These are phyloP conservation scores for Diorhabda elongata DNA, from an alignment of 1,140 invertebrate species.

Conservation along the genomic window DNA sequence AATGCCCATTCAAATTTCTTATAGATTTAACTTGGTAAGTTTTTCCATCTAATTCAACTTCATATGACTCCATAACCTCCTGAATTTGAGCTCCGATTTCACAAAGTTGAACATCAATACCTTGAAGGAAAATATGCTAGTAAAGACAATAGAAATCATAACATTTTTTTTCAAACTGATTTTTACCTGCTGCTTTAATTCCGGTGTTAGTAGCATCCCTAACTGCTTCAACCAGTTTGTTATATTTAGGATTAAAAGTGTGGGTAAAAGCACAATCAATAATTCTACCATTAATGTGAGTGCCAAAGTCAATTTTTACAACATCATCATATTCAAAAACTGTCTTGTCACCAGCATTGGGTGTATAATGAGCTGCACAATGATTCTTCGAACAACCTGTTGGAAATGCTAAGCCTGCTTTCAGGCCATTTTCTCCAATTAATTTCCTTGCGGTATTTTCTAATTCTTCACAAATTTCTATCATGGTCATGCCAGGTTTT, in stretches of 20 bases:
- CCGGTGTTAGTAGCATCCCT: conserved; percentile 97
- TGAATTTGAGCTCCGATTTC: conserved; percentile 97
- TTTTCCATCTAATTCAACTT: conserved; percentile 96
- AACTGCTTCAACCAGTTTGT: conserved; percentile 92
- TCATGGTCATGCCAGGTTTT: conserved; percentile 99
- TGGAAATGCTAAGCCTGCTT: conserved; percentile 96
- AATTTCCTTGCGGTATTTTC: conserved; percentile 87
- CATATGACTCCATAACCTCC: conserved; percentile 99
- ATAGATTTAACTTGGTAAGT: conserved; percentile 96
- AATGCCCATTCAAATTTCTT: conserved; percentile 97
- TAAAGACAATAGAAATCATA: not conserved
- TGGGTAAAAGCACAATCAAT: conserved; percentile 99
- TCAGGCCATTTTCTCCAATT: conserved; percentile 92
- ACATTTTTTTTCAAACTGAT: not conserved
- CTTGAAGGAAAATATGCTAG: conserved; percentile 46
- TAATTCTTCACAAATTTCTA: conserved; percentile 96
- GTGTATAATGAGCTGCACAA: conserved; percentile 99
- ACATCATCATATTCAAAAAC: conserved; percentile 96
- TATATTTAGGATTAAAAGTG: conserved; percentile 95
- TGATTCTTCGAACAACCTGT: conserved; percentile 98
- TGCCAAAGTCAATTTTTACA: conserved; percentile 99
- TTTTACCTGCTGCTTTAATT: conserved; percentile 64
- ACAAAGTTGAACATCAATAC: conserved; percentile 95
- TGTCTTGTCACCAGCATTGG: conserved; percentile 95
- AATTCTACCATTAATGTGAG: conserved; percentile 97